These are phyloP conservation scores for Cylas formicarius DNA, from an alignment of 1,140 invertebrate species.

Conservation along the genomic window DNA sequence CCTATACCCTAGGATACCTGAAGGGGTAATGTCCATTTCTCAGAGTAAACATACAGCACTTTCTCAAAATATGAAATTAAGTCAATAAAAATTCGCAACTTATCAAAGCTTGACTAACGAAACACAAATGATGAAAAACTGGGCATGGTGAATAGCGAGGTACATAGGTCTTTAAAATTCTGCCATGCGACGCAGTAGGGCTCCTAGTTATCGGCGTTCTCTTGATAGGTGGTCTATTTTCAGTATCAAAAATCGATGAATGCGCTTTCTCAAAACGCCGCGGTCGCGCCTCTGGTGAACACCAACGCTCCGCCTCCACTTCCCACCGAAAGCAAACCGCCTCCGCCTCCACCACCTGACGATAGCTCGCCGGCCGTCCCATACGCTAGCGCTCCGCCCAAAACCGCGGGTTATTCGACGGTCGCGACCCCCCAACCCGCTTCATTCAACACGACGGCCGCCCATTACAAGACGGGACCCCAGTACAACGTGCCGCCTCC, in stretches of 20 bases:
- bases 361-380: conserved; percentile 7
- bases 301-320: conserved; percentile 40
- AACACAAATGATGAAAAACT: no score
- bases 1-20: no score
- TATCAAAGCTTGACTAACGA: no score
- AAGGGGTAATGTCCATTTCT: no score
- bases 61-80: no score
- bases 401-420: conserved; percentile 5
- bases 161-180: no score
- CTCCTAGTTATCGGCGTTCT: no score
- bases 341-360: conserved; percentile 43
- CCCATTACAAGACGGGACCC: conserved; percentile 20
- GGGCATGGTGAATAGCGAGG: no score
- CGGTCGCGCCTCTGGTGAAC: conserved; percentile 40
- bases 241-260: conserved; percentile 42
- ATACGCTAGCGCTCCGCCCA: conserved; percentile 10
- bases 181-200: no score
- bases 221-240: no score
- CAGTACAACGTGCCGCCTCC: conserved; percentile 13
- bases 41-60: no score
- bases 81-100: no score
- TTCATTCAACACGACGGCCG: neutral
- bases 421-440: neutral
- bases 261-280: conserved; percentile 34
- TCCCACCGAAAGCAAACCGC: conserved; percentile 46